Evolutionary conservation across 2,797 vertebrate genomes (phyloP).

Genomic region (Sebastiscus albofasciatus): DNA sequence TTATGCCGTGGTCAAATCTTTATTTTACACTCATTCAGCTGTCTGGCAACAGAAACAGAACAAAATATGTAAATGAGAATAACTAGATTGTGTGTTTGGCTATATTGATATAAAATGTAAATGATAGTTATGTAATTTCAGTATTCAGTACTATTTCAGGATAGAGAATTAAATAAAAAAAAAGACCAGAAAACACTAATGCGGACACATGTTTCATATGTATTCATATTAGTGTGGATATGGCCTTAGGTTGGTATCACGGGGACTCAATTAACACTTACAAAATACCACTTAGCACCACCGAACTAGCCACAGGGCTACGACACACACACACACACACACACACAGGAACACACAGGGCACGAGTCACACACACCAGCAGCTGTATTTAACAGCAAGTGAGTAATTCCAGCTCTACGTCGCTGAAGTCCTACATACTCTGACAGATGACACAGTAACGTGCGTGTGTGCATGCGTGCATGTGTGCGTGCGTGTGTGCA

Average conservation of each 20-base stretch:
- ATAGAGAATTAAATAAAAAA: background rate
- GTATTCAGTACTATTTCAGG: background rate
- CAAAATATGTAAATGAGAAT: background rate
- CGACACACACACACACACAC: background rate
- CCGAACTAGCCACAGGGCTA: slow-evolving; percentile 22
- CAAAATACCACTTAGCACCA: slow-evolving; percentile 49
- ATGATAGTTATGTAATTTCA: background rate
- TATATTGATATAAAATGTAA: background rate
- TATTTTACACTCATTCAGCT: background rate
- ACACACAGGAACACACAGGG: background rate
- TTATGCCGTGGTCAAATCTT: background rate
- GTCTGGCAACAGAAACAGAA: background rate
- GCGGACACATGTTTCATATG: background rate
- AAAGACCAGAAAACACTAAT: background rate
- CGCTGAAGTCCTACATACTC: slow-evolving; percentile 9
- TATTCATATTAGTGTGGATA: background rate
- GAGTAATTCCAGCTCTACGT: slow-evolving; percentile 23
- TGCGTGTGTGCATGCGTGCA: slow-evolving; percentile 13
- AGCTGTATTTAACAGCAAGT: background rate
- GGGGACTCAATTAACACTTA: slow-evolving; percentile 47
- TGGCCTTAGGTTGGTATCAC: slow-evolving; percentile 22
- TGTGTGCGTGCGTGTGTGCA: background rate
- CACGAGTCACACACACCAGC: background rate
- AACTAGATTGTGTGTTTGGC: background rate
- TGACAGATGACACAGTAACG: slow-evolving; percentile 47